Conservation (phyloP, 2,888 invertebrate species). For the Athalia cordata region DNA sequence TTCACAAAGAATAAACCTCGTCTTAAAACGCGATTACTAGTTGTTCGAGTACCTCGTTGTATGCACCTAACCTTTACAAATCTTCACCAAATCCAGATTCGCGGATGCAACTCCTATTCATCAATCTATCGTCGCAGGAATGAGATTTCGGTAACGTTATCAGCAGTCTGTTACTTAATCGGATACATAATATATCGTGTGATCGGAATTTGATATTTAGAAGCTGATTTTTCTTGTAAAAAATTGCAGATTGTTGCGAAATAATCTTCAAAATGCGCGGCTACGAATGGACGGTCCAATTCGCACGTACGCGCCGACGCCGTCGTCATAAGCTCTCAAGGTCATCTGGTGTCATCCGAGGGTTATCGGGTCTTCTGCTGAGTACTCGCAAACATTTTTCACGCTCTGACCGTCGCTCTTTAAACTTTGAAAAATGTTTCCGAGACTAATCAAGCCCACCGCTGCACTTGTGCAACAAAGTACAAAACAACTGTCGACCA, state of each 20-base stretch:
- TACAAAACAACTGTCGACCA: slow-evolving; percentile 68
- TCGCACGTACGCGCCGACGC: slow-evolving; percentile 24
- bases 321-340: slow-evolving; percentile 43
- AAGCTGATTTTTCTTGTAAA: background rate
- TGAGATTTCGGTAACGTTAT: no score
- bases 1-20: no score
- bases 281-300: slow-evolving; percentile 1
- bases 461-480: slow-evolving; percentile 62
- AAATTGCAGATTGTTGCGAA: background rate
- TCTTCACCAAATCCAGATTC: no score
- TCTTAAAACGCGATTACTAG: no score
- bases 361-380: slow-evolving; percentile 51
- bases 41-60: no score
- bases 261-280: slow-evolving; percentile 19
- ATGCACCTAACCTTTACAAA: no score
- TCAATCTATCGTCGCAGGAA: no score
- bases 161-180: no score
- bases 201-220: no score
- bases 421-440: slow-evolving; percentile 63
- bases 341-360: slow-evolving; percentile 54
- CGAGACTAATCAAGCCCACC: slow-evolving; percentile 65
- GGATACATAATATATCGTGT: no score
- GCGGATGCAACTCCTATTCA: no score
- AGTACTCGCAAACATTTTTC: slow-evolving; percentile 24
- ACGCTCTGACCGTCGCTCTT: slow-evolving; percentile 23